Base-by-base conservation (phyloP, 1,140 invertebrate species). In the Drosophila aff. region DNA sequence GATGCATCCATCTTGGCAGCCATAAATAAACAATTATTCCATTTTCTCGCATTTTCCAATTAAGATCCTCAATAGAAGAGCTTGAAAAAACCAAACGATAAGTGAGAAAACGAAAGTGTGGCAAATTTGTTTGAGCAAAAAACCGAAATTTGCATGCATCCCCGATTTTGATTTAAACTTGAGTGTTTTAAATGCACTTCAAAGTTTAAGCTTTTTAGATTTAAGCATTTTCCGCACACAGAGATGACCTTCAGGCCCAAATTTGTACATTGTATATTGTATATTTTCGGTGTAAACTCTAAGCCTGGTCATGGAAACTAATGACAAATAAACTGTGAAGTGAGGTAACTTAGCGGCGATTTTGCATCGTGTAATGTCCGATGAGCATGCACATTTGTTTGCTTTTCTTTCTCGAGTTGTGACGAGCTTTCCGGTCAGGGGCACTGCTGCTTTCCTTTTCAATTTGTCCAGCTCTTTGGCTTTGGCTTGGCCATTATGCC, bases 381-480 rank as follows among this genome's bases (percentile, higher is more conserved):
- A 89, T 89, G 84, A 89, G 81, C 85, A 79, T 81, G 85, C 85
- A 89, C 33, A 81, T 84, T 75, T 62, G 61, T 50, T 68, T 46
- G n/a, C 23, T 21, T 47, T 60, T 59, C 57, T 41, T 71, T 47
- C 49, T 52, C 81, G 59, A 62, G 62, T 33, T 40, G 63, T 59
- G 63, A 44, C 61, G 26, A 67, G 69, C 78, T 89, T 81, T 77
- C 73, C 84, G 84, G 84, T 87, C 84, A 87, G 84, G 84, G 84
- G 84, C 84, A 87, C n/a, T 18, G 28, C 50, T 52, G 28, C 84
- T 87, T 87, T 87, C 84, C 84, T 89, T 87, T 87, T 87, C 84
- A 86, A 73, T 87, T 86, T 79, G 59, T 65, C 64, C 59, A 57
- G 21, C 33, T 23, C 21, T 40, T 9, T 38, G 52, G 66, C 65